Base-by-base conservation (phyloP, 2,113 vertebrate species). In the Spermophilus dauricus region DNA sequence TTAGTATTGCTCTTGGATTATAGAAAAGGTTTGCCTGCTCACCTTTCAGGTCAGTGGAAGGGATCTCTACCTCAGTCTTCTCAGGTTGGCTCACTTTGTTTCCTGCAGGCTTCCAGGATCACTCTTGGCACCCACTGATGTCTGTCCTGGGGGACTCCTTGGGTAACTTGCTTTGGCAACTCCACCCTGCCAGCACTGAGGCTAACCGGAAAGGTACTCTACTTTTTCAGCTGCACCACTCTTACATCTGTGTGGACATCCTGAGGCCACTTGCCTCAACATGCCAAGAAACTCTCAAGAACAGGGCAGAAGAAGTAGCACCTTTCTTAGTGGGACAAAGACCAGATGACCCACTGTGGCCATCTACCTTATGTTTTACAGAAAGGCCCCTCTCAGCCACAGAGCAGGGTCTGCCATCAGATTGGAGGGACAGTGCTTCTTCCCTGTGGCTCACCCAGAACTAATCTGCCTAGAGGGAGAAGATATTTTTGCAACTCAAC, bases 181-280 rank as follows among this genome's bases (percentile, higher is more conserved):
- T 22, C n/a, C 5, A 0, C 9, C 20, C 45, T 9, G 26, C 42
- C 28, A 2, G 1, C 1, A 4, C 4, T 12, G 16, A 11, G 20
- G n/a, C 72, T 63, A 4, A 28, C 24, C 11, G 24, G 63, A 6
- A 22, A 42, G 70, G 34, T 20, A n/a, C 11, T 69, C 78, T 34
- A n/a, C 45, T 53, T n/a, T 53, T n/a, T 76, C 16, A 56, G 11
- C 1, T 2, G 11, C 20, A 51, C 34, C 22, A 30, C 53, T 30
- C 53, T 22, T 30, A 34, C 3, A 4, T 16, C 82, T 86, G 61
- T 8, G 18, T 28, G 51, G 53, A 65, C 11, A 11, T n/a, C 45
- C 17, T 77, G 37, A 93, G 16, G 51, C 37, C 45, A 58, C n/a
- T 1, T 5, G 58, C 63, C 56, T 61, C 53, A 6, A 69, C 30